Percentiles rank a stretch among this genome's conserved stretches.
Evolutionary conservation across 2,113 vertebrate species (phyloP).

Genomic region (Psephotus haematonotus): DNA sequence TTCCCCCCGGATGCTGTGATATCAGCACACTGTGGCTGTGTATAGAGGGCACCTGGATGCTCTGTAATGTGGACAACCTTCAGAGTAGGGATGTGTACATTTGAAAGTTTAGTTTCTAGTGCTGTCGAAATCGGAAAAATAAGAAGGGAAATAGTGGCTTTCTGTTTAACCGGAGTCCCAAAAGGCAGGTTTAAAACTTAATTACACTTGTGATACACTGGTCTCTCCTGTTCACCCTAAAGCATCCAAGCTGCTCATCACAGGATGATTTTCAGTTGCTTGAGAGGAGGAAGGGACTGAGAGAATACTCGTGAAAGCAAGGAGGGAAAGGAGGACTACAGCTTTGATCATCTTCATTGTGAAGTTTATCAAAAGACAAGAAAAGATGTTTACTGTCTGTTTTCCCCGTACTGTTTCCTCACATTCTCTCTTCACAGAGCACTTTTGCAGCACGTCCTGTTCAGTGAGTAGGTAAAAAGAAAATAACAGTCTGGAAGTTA

Average conservation of each 20-base stretch:
- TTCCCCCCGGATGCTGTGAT: background rate
- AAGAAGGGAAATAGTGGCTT: background rate
- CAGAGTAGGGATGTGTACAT: background rate
- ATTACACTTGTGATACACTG: background rate
- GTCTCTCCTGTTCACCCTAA: background rate
- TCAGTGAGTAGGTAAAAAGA: conserved; percentile 9
- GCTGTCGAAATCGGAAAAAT: background rate
- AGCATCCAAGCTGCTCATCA: background rate
- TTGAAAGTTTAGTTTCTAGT: background rate
- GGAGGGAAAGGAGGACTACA: background rate
- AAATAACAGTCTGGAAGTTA: background rate
- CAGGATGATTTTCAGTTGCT: background rate
- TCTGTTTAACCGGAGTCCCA: background rate
- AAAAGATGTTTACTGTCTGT: background rate
- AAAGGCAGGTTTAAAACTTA: conserved; percentile 21
- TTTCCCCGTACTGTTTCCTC: background rate
- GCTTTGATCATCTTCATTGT: background rate
- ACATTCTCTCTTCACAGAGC: background rate
- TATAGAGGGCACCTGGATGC: background rate
- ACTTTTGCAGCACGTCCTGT: background rate
- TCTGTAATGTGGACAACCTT: background rate
- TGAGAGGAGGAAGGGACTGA: background rate
- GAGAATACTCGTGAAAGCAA: background rate
- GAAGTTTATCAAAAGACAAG: background rate
- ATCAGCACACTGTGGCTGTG: background rate